These are phyloP conservation scores for Pachliopta kotzebuea DNA, from an alignment of 2,888 invertebrate species.

Conservation along the genomic window DNA sequence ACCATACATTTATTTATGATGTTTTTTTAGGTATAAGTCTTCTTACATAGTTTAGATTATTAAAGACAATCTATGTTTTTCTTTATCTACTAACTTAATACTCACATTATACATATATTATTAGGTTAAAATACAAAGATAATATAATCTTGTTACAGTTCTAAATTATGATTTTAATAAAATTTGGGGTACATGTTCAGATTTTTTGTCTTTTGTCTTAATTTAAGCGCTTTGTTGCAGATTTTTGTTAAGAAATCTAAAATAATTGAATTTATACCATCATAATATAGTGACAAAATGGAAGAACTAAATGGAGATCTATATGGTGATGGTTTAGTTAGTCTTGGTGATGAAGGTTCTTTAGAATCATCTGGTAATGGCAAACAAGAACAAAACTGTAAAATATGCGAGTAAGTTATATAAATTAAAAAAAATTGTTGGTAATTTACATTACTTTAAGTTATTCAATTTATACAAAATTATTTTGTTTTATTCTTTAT, in stretches of 20 bases:
- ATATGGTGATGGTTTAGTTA: slow-evolving; percentile 72
- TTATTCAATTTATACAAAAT: background rate
- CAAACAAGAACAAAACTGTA: slow-evolving; percentile 82
- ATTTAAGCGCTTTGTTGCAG: slow-evolving; percentile 50
- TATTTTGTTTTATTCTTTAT: background rate
- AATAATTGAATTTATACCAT: slow-evolving; percentile 68
- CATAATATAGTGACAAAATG: slow-evolving; percentile 79
- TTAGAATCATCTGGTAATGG: slow-evolving; percentile 73
- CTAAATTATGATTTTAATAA: no score
- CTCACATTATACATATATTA: no score
- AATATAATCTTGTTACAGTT: no score
- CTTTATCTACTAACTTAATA: no score
- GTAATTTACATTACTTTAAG: no score
- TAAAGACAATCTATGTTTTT: no score
- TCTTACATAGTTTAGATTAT: no score
- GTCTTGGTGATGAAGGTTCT: slow-evolving; percentile 74
- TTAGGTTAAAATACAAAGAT: no score
- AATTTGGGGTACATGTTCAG: no score
- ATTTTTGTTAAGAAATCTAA: slow-evolving; percentile 66
- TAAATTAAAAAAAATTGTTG: background rate
- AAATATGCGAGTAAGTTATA: slow-evolving; percentile 82
- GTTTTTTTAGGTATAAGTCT: no score
- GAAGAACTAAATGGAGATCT: slow-evolving; percentile 81
- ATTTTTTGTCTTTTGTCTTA: background rate
- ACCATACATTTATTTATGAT: no score